Evolutionary conservation across 2,888 invertebrate genomes (phyloP).

Genomic region (Deroplatys truncata): DNA sequence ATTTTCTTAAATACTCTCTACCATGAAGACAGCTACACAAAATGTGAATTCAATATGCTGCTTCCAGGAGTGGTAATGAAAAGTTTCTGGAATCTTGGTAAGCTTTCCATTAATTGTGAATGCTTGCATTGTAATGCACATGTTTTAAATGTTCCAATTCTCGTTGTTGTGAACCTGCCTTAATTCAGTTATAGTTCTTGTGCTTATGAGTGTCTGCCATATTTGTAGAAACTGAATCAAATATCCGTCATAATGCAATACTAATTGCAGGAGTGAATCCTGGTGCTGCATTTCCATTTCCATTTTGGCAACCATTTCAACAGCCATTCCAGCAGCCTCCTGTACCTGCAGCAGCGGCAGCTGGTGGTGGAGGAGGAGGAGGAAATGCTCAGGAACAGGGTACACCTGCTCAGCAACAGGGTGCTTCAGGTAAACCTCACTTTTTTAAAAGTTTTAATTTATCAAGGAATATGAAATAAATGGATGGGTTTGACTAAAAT

Average conservation of each 20-base stretch:
- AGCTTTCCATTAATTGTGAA: too few relatives aligned
- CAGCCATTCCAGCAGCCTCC: conserved; percentile 14
- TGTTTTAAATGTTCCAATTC: too few relatives aligned
- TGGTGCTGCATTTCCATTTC: conserved; percentile 20
- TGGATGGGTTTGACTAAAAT: neutral
- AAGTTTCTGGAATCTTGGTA: too few relatives aligned
- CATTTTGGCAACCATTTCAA: conserved; percentile 29
- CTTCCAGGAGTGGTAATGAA: too few relatives aligned
- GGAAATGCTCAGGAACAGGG: neutral
- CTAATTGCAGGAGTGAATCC: conserved; percentile 17
- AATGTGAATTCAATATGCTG: too few relatives aligned
- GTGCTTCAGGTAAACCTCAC: neutral
- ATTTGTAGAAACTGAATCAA: neutral
- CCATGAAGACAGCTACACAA: too few relatives aligned
- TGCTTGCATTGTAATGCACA: too few relatives aligned
- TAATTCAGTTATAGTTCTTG: too few relatives aligned
- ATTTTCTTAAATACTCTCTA: too few relatives aligned
- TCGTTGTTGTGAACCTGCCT: too few relatives aligned
- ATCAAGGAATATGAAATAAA: neutral
- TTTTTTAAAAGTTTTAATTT: neutral
- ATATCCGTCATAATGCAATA: neutral
- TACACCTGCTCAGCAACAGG: neutral
- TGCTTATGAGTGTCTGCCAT: too few relatives aligned
- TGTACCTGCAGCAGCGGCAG: neutral
- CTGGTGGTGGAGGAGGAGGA: neutral